These are phyloP conservation scores for Macrocentrus cingulum DNA, from an alignment of 1,140 invertebrate species.

Conservation along the genomic window DNA sequence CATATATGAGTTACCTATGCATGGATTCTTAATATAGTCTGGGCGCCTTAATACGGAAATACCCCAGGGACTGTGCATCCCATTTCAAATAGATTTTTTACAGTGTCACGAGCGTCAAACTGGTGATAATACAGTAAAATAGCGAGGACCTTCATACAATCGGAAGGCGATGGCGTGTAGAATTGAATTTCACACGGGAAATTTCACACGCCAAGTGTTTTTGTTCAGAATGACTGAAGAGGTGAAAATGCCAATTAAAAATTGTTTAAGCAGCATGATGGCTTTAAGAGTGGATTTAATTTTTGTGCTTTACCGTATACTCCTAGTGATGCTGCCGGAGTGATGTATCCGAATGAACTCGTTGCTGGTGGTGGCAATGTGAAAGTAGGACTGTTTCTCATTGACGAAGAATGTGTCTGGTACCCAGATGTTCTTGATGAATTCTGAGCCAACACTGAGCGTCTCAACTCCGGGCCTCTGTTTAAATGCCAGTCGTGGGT, in stretches of 20 bases:
- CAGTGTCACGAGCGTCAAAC: conserved; percentile 9
- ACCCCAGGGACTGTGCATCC: conserved; percentile 22
- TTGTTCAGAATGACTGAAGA: conserved; percentile 1
- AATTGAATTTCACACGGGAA: too few relatives aligned
- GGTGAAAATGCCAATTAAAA: too few relatives aligned
- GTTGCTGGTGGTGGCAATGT: conserved; percentile 95
- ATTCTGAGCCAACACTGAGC: conserved; percentile 88
- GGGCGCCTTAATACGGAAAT: conserved; percentile 44
- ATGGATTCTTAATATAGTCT: conserved; percentile 46
- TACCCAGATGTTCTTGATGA: conserved; percentile 97
- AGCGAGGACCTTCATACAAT: conserved; percentile 1
- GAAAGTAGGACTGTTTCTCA: conserved; percentile 98
- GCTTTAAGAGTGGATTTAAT: conserved; percentile 39
- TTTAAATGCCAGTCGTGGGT: conserved; percentile 88
- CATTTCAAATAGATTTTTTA: too few relatives aligned
- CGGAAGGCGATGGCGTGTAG: neutral
- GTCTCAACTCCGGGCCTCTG: conserved; percentile 84
- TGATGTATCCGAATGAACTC: conserved; percentile 95
- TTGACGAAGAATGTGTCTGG: conserved; percentile 98
- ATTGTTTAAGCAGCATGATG: conserved; percentile 28
- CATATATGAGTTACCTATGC: conserved; percentile 43
- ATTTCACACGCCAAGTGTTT: conserved; percentile 11
- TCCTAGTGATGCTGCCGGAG: conserved; percentile 90
- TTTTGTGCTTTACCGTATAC: conserved; percentile 80
- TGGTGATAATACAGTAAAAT: conserved; percentile 19